phyloP scores from a whole-genome alignment of 2,797 vertebrate species.

The Hydrophis major region DNA sequence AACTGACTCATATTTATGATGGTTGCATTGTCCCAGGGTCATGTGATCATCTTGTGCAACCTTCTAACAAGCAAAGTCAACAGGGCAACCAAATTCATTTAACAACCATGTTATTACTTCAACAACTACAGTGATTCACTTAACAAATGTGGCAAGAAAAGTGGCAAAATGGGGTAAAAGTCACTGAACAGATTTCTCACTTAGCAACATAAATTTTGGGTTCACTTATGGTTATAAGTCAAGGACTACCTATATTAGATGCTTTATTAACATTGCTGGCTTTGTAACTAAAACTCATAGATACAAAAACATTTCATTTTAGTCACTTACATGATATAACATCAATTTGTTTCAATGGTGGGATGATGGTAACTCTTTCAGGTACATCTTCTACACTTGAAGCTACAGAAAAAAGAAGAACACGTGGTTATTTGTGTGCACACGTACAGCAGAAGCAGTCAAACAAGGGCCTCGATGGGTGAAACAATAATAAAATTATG shows the following conservation, averaged over 20 bases:
- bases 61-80: neutral
- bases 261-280: neutral
- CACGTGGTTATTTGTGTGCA: neutral
- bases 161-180: neutral
- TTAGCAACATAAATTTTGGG: neutral
- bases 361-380: conserved; percentile 49
- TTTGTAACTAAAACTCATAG: neutral
- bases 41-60: neutral
- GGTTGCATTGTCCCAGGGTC: neutral
- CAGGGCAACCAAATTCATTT: neutral
- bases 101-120: neutral
- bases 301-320: neutral
- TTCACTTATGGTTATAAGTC: neutral
- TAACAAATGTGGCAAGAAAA: neutral
- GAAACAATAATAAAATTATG: neutral
- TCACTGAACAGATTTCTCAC: neutral
- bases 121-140: neutral
- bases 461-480: neutral
- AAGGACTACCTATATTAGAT: neutral
- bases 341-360: conserved; percentile 36
- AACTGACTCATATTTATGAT: neutral
- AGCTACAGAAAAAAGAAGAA: conserved; percentile 9
- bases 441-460: neutral
- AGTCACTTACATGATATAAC: conserved; percentile 59
- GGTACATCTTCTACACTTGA: conserved; percentile 5